These are phyloP conservation scores for Capreolus pygargus DNA, from an alignment of 2,113 vertebrate genomes.

Conservation along the genomic window DNA sequence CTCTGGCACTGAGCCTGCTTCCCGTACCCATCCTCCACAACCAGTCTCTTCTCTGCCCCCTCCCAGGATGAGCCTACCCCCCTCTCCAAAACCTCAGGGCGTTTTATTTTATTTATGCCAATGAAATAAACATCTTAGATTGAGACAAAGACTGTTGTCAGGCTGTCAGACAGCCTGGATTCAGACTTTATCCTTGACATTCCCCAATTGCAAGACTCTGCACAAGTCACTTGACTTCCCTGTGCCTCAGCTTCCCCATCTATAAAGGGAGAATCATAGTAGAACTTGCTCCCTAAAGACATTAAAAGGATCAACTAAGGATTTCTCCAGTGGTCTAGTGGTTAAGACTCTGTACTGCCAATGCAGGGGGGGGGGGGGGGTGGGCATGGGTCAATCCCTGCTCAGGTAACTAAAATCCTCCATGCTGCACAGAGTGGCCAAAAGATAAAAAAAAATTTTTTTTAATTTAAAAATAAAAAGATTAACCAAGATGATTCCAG, in stretches of 20 bases:
- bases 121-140: background rate
- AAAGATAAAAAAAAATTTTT: background rate
- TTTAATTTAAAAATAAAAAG: background rate
- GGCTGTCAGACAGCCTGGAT: background rate
- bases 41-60: too few species aligned
- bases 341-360: background rate
- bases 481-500: background rate
- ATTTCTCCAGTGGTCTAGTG: background rate
- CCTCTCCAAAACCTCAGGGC: background rate
- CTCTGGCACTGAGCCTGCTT: background rate
- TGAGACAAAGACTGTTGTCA: background rate
- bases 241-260: background rate
- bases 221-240: background rate
- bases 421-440: background rate
- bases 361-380: rapidly evolving
- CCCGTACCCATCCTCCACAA: too few species aligned
- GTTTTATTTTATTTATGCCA: rapidly evolving
- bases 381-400: background rate
- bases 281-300: background rate
- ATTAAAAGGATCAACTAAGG: background rate
- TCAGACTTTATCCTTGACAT: background rate
- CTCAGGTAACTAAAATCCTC: background rate
- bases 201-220: too few species aligned
- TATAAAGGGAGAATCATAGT: background rate
- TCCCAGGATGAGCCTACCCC: background rate